These are phyloP conservation scores for Polypterus bichir DNA, from an alignment of 2,113 vertebrate species.

Conservation along the genomic window DNA sequence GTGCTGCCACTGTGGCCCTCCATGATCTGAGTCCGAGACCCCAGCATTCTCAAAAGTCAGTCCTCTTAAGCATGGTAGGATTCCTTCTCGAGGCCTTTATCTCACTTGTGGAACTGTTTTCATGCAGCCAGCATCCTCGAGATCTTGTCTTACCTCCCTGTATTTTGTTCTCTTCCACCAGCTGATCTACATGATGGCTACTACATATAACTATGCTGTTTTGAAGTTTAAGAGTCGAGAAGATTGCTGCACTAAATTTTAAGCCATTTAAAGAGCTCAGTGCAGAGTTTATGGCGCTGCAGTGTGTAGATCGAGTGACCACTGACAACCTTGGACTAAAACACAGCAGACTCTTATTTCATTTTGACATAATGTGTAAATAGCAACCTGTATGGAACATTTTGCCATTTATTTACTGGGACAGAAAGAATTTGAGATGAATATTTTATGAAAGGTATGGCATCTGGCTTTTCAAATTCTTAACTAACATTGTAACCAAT, in stretches of 20 bases:
- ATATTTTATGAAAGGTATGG: neutral
- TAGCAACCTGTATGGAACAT: conserved; percentile 65
- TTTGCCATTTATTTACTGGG: conserved; percentile 45
- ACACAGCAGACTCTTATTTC: conserved; percentile 43
- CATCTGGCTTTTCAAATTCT: conserved; percentile 12
- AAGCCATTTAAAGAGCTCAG: conserved; percentile 58
- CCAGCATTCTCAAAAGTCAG: no score
- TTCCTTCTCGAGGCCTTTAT: no score
- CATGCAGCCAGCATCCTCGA: conserved; percentile 9
- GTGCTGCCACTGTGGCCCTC: no score
- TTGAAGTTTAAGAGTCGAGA: conserved; percentile 99
- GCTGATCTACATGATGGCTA: conserved; percentile 99
- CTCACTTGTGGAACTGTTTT: no score
- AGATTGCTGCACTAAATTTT: conserved; percentile 99
- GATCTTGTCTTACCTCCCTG: conserved; percentile 65
- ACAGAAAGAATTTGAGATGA: conserved; percentile 23
- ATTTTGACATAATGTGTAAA: conserved; percentile 72
- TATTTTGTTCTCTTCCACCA: conserved; percentile 96
- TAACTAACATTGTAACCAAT: no score
- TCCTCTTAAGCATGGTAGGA: no score
- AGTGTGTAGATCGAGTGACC: conserved; percentile 60
- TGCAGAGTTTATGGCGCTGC: conserved; percentile 44
- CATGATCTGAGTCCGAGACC: no score
- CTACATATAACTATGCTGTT: conserved; percentile 99
- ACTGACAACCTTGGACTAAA: conserved; percentile 77